Evolutionary conservation across 2,113 vertebrate species (phyloP), one percentile per base, ranked within the genome.

Genomic region (Uria lomvia): DNA sequence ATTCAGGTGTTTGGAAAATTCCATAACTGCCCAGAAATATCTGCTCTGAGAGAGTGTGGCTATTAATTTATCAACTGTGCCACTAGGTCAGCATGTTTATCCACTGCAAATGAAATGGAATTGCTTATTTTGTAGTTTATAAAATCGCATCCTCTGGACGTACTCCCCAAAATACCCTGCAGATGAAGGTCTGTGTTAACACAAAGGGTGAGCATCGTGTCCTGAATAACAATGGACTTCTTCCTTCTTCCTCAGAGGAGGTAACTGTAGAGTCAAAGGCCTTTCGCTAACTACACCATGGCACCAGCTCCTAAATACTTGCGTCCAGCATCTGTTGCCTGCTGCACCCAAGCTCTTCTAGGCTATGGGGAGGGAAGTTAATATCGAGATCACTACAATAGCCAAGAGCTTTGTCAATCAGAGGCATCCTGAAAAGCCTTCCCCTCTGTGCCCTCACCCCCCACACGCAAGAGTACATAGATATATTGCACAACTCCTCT

Each of bases 1-100:
- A 91, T 90, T 96, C 76, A 75, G 56, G 75, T 42, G 55, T 75
- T 71, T 86, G 81, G 70, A 94, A 96, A 96, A 92, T 91, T 92
- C 91, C 76, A 6, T 19, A 62, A 60, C 49, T 81, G 20, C 70
- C 56, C 70, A 85, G 58, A 85, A 87, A 60, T 60, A 91, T 30
- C 56, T 84, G 40, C 40, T 92, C 60, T 67, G 56, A 63, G 49
- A 71, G 52, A 81, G 52, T 11, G 27, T 12, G 47, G 30, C 52
- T 81, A 34, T 84, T 91, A 86, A 86, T 92, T 81, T 87, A 59
- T 59, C 11, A 20, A 47, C 38, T 50, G 30, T 75, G 45, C 67
- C 47, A 52, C 68, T 71, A 71, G 17, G 42, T 71, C 84, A 58
- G 42, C 24, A 18, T 59, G 59, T 89, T 87, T 92, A 91, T 40